Percentiles rank a stretch among this genome's conserved stretches.
Conservation (phyloP, 2,888 invertebrate species). For the Lepetodrilus schrolli region DNA sequence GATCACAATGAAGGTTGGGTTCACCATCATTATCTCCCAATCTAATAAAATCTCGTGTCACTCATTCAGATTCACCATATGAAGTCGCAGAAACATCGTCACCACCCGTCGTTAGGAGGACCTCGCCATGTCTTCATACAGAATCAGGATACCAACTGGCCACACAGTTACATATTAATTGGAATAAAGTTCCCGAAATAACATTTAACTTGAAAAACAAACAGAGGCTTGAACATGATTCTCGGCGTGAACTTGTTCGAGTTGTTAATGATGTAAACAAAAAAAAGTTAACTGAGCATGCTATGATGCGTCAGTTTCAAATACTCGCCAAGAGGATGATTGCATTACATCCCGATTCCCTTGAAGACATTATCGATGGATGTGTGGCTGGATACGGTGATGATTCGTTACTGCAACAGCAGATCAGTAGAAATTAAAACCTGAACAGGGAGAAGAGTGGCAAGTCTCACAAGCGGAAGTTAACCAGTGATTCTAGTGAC, state of each 20-base stretch:
- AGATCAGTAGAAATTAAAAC: not conserved
- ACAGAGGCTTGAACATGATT: not conserved
- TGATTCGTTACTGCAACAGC: not conserved
- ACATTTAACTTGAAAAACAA: not conserved
- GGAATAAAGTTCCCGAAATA: not conserved
- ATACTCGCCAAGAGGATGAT: not conserved
- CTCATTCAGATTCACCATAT: too few species aligned
- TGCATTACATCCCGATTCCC: not conserved
- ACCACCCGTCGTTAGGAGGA: too few species aligned
- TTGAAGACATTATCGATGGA: not conserved
- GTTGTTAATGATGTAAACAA: too few species aligned
- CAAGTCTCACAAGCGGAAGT: not conserved
- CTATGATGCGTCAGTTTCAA: not conserved
- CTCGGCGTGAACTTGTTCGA: not conserved
- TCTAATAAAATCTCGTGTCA: too few species aligned
- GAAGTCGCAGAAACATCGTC: too few species aligned
- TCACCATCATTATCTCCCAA: too few species aligned
- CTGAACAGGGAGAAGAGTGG: not conserved
- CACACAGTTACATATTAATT: not conserved
- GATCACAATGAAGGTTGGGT: too few species aligned
- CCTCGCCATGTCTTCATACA: not conserved
- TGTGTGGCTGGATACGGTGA: not conserved
- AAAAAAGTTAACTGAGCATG: not conserved
- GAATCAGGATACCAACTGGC: not conserved
- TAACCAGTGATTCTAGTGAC: too few species aligned